Evolutionary conservation across 1,140 invertebrate species (phyloP), one percentile per base, ranked within the genome.

Genomic region (Pachyrhynchus sulphureomaculatus): DNA sequence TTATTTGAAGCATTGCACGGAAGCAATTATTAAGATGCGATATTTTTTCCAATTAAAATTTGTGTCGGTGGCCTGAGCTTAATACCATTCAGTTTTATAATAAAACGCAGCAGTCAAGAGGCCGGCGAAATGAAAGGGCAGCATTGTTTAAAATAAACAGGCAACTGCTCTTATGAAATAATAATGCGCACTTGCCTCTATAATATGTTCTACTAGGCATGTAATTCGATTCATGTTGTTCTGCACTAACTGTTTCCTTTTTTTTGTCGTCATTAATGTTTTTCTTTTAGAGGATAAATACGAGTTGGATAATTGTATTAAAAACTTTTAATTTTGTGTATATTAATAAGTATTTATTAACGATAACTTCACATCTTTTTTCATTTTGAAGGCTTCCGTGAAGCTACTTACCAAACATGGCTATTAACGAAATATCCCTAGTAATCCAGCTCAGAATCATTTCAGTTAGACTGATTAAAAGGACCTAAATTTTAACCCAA

Each of bases 21-120:
- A 55, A 45, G 51, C 60, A 52, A 62, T 54, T 55, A 45, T 36
- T 51, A 54, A 62, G 51, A 62, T 54, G 49, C 49, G 61, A 67
- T 67, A 64, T 64, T 67, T 67, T 62, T 67, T 60, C 66, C 66
- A 67, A 67, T 67, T 67, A 67, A 67, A 64, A 67, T 65, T 63
- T 44, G 57, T 54, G 60, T 53, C 52, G 62, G 58, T 59, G 49
- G 57, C 34, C 66, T 61, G 58, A 39, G 59, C 59, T 64, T 55
- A 51, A 61, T 61, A 42, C 36, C 20, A 20, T 54, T 51, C 58
- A 39, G 51, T 53, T 61, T 53, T 45, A 61, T 60, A 56, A 67
- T 67, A 67, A 67, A 67, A 54, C 53, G 26, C 20, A 34, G 41
- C 58, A 64, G 62, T 64, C 66, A 64, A 64, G 62, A 52, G 66